phyloP scores from a whole-genome alignment of 2,113 vertebrate genomes.

The Hemiscyllium ocellatum region DNA sequence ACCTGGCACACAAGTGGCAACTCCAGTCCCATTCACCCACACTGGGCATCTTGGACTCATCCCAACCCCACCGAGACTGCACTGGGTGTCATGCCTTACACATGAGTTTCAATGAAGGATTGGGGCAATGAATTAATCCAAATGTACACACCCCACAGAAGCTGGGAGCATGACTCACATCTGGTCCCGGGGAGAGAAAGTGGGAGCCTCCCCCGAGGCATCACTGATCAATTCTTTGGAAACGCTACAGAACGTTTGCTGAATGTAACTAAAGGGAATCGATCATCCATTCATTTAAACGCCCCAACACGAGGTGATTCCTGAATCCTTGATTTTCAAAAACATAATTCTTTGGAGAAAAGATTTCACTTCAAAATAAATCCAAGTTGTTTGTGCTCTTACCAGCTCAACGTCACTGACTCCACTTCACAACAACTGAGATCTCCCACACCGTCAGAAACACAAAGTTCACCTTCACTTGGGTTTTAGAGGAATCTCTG shows the following conservation, averaged over 20 bases:
- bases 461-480: too few relatives aligned
- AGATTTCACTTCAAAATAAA: too few relatives aligned
- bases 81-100: background rate
- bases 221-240: background rate
- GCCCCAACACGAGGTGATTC: background rate
- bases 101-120: too few relatives aligned
- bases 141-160: background rate
- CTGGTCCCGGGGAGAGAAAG: background rate
- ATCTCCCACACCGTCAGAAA: too few relatives aligned
- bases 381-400: background rate
- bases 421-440: background rate
- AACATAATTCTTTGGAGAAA: background rate
- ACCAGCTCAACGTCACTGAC: background rate
- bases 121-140: background rate
- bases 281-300: background rate
- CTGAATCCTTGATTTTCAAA: background rate
- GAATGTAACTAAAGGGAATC: background rate
- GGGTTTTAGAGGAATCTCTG: background rate
- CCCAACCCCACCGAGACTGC: background rate
- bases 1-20: background rate
- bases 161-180: background rate
- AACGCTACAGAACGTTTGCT: background rate
- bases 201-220: background rate
- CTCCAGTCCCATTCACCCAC: background rate
- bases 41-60: background rate